Conservation (phyloP, 2,797 vertebrate genomes). For the Falco concolor region DNA sequence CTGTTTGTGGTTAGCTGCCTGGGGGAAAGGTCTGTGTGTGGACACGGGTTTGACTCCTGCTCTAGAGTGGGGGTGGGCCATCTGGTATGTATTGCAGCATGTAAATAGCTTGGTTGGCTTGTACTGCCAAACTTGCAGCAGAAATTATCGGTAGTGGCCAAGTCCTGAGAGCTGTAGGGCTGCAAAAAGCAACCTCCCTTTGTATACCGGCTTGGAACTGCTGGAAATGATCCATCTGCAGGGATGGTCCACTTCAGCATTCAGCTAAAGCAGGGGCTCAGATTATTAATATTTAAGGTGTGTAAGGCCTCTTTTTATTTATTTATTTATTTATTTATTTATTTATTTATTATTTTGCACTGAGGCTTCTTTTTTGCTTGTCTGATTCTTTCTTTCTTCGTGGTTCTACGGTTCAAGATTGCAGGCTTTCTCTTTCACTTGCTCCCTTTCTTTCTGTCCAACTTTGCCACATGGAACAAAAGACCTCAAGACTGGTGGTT, state of each 20-base stretch:
- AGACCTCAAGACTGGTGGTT: neutral
- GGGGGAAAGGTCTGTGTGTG: neutral
- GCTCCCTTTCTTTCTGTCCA: neutral
- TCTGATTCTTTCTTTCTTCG: neutral
- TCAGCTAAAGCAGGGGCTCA: neutral
- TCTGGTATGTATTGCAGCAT: neutral
- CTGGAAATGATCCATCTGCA: neutral
- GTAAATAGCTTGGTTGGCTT: neutral
- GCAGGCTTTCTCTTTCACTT: neutral
- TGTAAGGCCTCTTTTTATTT: neutral
- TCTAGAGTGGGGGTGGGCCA: neutral
- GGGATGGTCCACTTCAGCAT: neutral
- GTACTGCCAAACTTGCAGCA: neutral
- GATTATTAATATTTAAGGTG: neutral
- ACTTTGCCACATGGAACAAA: neutral
- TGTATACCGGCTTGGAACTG: neutral
- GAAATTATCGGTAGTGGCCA: neutral
- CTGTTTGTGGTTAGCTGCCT: neutral
- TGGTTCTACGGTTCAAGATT: neutral
- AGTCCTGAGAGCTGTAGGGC: neutral
- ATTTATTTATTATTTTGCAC: too few species aligned
- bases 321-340: too few species aligned
- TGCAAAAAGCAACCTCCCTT: neutral
- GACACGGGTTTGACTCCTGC: neutral
- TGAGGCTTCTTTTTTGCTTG: neutral